Conservation (phyloP, 2,888 invertebrate genomes). For the Thelaira solivaga region DNA sequence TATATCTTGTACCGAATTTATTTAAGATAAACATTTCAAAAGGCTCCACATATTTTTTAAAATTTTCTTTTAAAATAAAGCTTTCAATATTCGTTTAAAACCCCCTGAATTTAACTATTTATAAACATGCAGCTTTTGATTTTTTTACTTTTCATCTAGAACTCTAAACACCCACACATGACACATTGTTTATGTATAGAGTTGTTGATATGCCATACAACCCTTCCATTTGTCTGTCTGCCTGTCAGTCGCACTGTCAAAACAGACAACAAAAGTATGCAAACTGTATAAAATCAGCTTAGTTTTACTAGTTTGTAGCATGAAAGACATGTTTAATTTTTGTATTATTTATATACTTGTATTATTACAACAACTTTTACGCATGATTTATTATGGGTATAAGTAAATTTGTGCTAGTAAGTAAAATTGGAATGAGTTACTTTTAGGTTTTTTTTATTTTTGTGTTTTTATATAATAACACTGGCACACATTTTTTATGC, state of each 20-base stretch:
- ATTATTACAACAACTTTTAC: constrained; percentile 4
- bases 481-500: constrained; percentile 14
- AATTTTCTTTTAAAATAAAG: no score
- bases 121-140: not conserved
- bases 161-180: constrained; percentile 12
- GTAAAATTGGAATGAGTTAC: not conserved
- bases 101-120: no score
- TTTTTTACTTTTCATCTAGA: not conserved
- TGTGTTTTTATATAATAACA: no score
- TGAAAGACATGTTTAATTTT: not conserved
- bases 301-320: not conserved
- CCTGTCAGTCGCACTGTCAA: constrained; percentile 17
- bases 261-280: constrained; percentile 14
- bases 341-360: not conserved
- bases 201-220: constrained; percentile 19
- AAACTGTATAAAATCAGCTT: not conserved
- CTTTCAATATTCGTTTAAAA: no score
- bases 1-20: no score
- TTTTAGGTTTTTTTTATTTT: no score
- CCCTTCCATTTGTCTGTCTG: constrained; percentile 11
- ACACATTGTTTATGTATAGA: constrained; percentile 2
- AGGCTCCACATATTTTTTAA: no score
- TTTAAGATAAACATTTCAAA: no score
- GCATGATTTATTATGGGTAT: constrained; percentile 44
- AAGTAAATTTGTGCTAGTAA: not conserved